phyloP scores from a whole-genome alignment of 2,797 vertebrate species.

The Lepus oiostolus region DNA sequence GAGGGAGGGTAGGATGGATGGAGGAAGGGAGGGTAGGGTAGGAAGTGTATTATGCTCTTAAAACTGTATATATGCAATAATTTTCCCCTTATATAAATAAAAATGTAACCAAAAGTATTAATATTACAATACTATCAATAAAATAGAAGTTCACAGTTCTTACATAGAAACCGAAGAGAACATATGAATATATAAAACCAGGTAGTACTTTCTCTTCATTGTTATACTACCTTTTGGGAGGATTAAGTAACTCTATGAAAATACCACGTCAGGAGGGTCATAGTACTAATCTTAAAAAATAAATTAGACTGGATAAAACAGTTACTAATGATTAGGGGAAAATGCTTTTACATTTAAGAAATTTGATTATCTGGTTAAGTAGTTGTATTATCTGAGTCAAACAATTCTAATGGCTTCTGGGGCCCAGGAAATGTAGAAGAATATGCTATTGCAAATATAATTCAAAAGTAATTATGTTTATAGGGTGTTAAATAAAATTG shows the following conservation, averaged over 20 bases:
- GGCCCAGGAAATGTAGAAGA: not conserved
- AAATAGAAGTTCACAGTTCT: not conserved
- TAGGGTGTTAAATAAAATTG: not conserved
- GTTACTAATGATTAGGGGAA: not conserved
- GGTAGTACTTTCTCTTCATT: conserved; percentile 60
- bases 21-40: no score
- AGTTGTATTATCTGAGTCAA: not conserved
- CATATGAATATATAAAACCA: conserved; percentile 57
- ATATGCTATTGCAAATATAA: not conserved
- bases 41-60: no score
- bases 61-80: no score
- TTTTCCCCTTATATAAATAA: no score
- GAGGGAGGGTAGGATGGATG: no score
- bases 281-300: not conserved
- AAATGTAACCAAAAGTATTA: conserved; percentile 34
- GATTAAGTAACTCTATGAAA: not conserved
- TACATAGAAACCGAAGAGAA: not conserved
- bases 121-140: conserved; percentile 58
- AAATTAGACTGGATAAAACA: not conserved
- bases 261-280: not conserved
- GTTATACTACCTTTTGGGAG: not conserved
- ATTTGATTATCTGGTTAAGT: not conserved
- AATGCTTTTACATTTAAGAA: not conserved
- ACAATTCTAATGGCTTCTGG: not conserved
- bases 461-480: not conserved